Percentiles rank a stretch among this genome's conserved stretches.
Conservation (phyloP, 2,797 vertebrate genomes). For the Cossypha heuglini region DNA sequence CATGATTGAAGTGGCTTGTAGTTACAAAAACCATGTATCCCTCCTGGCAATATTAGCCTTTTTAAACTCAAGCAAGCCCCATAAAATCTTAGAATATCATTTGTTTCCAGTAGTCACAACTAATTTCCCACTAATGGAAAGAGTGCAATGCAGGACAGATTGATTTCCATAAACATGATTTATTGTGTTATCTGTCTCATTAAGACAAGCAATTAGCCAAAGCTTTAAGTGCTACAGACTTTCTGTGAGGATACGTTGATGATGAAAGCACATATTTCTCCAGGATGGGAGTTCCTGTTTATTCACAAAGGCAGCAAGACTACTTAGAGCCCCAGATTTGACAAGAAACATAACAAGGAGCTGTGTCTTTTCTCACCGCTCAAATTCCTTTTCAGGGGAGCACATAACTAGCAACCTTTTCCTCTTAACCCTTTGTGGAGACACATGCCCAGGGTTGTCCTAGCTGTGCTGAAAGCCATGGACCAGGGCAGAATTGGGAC, state of each 20-base stretch:
- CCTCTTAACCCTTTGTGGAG: neutral
- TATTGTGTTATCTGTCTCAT: constrained; percentile 6
- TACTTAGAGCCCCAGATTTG: neutral
- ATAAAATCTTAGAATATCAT: neutral
- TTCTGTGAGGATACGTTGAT: neutral
- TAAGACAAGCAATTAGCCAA: neutral
- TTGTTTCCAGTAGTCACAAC: neutral
- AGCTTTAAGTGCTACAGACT: neutral
- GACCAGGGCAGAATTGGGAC: neutral
- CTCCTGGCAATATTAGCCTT: neutral
- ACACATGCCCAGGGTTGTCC: rapidly evolving
- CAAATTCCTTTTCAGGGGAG: neutral
- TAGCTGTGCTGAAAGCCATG: neutral
- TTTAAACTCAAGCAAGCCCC: neutral
- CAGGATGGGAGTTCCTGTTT: neutral
- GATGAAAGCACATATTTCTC: neutral
- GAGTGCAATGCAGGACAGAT: neutral
- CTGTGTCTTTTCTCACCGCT: neutral
- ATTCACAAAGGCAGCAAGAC: neutral
- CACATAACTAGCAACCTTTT: neutral
- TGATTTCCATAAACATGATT: constrained; percentile 17
- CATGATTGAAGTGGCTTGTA: neutral
- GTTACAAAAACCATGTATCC: neutral
- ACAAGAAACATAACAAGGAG: neutral
- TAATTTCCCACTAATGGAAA: neutral